Evolutionary conservation across 1,140 invertebrate species (phyloP).

Genomic region (Ladona fulva): DNA sequence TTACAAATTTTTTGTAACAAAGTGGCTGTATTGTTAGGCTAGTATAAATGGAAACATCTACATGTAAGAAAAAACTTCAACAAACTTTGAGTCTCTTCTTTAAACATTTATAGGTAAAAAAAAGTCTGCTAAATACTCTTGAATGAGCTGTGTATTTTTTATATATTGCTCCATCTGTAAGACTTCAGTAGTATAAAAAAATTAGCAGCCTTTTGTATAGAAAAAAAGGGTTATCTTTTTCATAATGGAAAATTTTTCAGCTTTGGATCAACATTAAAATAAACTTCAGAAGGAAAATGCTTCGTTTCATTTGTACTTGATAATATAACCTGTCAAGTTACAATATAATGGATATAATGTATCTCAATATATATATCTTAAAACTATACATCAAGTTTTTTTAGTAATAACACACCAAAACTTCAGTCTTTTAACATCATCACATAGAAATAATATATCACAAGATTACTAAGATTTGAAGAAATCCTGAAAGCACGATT

Average conservation of each 20-base stretch:
- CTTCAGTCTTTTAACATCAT: conserved; percentile 10
- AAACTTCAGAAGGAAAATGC: conserved; percentile 1
- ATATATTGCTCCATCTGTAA: background rate
- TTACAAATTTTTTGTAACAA: background rate
- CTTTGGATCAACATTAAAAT: conserved; percentile 7
- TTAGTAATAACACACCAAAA: conserved; percentile 10
- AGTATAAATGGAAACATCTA: conserved; percentile 1
- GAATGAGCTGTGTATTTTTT: background rate
- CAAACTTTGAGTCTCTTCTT: background rate
- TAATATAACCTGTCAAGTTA: conserved; percentile 10
- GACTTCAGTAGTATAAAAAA: background rate
- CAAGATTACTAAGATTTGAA: conserved; percentile 10
- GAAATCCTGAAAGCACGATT: conserved; percentile 9
- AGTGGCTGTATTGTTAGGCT: background rate
- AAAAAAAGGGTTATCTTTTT: background rate
- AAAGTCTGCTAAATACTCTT: background rate
- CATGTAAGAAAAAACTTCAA: conserved; percentile 1
- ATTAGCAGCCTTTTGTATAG: background rate
- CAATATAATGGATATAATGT: conserved; percentile 7
- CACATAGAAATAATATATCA: conserved; percentile 8
- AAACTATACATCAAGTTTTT: conserved; percentile 10
- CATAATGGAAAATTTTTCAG: background rate
- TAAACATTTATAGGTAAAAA: conserved; percentile 8
- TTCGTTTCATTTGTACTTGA: conserved; percentile 2
- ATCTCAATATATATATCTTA: conserved; percentile 11